Evolutionary conservation across 2,113 vertebrate genomes (phyloP).

Genomic region (Origma solitaria): DNA sequence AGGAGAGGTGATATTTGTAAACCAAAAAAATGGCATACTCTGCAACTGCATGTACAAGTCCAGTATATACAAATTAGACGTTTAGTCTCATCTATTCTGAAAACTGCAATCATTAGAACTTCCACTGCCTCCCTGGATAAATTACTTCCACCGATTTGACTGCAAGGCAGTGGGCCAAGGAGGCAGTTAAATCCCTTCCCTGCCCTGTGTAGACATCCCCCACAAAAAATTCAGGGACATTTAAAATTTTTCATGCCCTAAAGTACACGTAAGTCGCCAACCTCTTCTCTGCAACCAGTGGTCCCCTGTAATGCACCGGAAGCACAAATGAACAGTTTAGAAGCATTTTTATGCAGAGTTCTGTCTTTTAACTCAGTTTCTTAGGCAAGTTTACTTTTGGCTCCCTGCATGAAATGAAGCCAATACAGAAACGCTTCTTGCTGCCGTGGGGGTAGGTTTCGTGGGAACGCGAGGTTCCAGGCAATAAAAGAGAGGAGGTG

Average conservation of each 20-base stretch:
- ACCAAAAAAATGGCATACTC: background rate
- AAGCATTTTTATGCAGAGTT: background rate
- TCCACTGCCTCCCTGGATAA: background rate
- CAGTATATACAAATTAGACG: background rate
- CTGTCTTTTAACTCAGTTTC: background rate
- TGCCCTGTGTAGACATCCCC: background rate
- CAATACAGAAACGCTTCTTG: background rate
- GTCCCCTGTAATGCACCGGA: background rate
- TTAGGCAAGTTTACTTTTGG: background rate
- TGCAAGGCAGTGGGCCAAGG: background rate
- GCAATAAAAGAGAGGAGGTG: background rate
- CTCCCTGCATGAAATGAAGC: background rate
- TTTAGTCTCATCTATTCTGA: background rate
- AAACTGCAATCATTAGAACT: background rate
- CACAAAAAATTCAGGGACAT: background rate
- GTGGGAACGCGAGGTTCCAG: fast-evolving
- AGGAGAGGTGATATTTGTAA: background rate
- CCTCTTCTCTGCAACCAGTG: background rate
- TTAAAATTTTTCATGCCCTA: background rate
- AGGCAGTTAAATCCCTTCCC: background rate
- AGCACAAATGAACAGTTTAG: background rate
- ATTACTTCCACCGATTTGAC: background rate
- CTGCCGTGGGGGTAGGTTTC: background rate
- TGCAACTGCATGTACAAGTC: background rate
- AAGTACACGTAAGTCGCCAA: background rate